Conservation (phyloP, 1,140 invertebrate species). For the Platyura marginata region DNA sequence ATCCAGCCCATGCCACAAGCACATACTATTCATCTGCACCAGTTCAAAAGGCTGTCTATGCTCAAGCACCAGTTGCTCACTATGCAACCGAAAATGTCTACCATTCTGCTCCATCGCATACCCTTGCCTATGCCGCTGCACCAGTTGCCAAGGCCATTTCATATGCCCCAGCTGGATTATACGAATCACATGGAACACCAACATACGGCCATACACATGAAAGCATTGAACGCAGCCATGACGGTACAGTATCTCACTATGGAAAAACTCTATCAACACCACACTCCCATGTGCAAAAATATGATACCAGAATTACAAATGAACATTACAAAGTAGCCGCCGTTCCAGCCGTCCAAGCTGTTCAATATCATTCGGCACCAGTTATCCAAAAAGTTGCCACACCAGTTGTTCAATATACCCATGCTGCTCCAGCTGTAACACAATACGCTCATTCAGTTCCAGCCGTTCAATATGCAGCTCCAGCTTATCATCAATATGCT, state of each 20-base stretch:
- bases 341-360: neutral
- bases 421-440: neutral
- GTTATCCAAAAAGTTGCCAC: neutral
- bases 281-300: neutral
- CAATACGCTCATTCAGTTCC: neutral
- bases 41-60: neutral
- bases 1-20: neutral
- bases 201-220: neutral
- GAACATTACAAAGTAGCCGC: neutral
- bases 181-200: neutral
- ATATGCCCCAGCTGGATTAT: neutral
- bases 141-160: neutral
- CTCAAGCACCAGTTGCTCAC: neutral
- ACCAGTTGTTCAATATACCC: neutral
- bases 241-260: neutral
- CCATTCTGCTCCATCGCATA: neutral
- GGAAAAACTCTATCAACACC: neutral
- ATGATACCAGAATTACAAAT: neutral
- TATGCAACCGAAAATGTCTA: neutral
- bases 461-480: neutral
- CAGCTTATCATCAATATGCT: neutral
- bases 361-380: neutral
- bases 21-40: neutral
- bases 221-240: neutral
- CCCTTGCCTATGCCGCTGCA: neutral